Conservation (phyloP, 2,113 vertebrate species). For the Oreotragus oreotragus region DNA sequence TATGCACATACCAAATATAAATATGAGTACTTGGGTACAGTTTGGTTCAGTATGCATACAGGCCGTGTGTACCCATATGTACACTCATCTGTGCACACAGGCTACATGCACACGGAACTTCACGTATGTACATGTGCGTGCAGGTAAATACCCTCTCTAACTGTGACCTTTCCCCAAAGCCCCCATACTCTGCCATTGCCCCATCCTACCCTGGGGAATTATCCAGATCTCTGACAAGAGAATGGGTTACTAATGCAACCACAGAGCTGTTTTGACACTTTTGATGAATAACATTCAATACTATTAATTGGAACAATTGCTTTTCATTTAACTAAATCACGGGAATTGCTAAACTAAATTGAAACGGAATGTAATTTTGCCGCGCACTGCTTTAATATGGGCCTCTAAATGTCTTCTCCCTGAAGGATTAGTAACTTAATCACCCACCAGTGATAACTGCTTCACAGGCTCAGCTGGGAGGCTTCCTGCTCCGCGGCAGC, state of each 20-base stretch:
- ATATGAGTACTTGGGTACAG: not conserved
- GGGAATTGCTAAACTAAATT: constrained; percentile 88
- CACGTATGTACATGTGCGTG: not conserved
- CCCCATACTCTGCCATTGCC: constrained; percentile 57
- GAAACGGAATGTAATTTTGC: constrained; percentile 88
- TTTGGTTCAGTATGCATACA: not conserved
- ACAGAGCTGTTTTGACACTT: constrained; percentile 88
- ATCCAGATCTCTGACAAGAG: constrained; percentile 84
- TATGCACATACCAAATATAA: too few relatives aligned
- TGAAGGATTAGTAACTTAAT: constrained; percentile 91
- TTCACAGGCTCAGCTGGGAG: constrained; percentile 85
- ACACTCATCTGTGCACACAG: not conserved
- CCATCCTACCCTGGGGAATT: constrained; percentile 77
- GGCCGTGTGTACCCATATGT: not conserved
- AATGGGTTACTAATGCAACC: constrained; percentile 88
- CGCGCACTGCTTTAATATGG: constrained; percentile 84
- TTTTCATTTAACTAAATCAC: constrained; percentile 93
- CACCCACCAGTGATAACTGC: constrained; percentile 89
- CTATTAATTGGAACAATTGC: constrained; percentile 94
- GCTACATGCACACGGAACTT: not conserved
- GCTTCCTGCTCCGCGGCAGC: constrained; percentile 77
- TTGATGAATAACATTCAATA: constrained; percentile 94
- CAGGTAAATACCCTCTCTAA: not conserved
- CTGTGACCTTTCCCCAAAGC: not conserved
- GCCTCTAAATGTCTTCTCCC: constrained; percentile 89